These are phyloP conservation scores for Otus sunia DNA, from an alignment of 2,113 vertebrate species.

Conservation along the genomic window DNA sequence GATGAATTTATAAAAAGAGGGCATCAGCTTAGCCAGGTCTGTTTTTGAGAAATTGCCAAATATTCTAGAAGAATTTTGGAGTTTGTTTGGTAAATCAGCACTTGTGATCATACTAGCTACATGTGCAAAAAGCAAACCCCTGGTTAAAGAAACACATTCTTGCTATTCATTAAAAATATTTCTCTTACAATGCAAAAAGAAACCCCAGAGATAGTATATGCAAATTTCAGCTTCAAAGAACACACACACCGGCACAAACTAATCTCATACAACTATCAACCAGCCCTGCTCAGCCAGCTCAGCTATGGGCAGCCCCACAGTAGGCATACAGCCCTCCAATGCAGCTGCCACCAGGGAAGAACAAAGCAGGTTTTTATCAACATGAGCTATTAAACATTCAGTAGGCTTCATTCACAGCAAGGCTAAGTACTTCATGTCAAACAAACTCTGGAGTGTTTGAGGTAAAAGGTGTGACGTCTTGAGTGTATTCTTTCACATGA, in stretches of 20 bases:
- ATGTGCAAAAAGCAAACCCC: not conserved
- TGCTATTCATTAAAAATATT: not conserved
- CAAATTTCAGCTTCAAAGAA: not conserved
- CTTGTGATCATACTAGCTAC: not conserved
- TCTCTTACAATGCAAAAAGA: not conserved
- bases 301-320: not conserved
- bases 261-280: rapidly evolving
- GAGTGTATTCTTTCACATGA: not conserved
- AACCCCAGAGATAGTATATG: not conserved
- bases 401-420: not conserved
- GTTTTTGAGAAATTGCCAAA: not conserved
- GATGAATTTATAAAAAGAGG: not conserved
- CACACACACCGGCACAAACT: not conserved
- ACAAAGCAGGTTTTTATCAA: not conserved
- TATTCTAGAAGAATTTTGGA: not conserved
- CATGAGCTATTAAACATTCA: not conserved
- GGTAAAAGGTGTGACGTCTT: not conserved
- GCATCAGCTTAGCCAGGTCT: not conserved
- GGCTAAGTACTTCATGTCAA: not conserved
- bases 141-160: not conserved
- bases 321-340: not conserved
- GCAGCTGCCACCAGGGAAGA: not conserved
- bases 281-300: not conserved
- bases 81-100: not conserved
- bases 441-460: not conserved